Percentiles rank a stretch among this genome's conserved stretches.
Conservation (phyloP, 2,888 invertebrate species). For the Autographa gamma region DNA sequence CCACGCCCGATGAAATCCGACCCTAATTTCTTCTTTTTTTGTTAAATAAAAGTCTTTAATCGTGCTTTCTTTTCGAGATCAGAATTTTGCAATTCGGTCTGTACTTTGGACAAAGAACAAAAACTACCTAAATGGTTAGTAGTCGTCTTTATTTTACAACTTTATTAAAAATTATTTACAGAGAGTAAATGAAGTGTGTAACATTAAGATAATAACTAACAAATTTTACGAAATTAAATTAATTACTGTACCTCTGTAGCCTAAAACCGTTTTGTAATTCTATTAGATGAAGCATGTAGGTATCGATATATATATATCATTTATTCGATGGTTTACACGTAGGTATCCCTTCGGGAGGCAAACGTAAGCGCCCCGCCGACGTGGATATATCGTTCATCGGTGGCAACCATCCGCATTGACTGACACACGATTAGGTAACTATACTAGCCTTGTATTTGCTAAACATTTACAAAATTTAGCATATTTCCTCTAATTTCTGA, state of each 20-base stretch:
- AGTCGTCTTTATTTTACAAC: too few species aligned
- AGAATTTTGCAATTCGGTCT: slow-evolving; percentile 1
- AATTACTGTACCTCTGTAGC: background rate
- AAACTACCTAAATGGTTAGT: too few species aligned
- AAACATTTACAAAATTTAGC: background rate
- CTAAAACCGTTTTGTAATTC: slow-evolving; percentile 12
- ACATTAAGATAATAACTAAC: too few species aligned
- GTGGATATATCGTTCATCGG: slow-evolving; percentile 33
- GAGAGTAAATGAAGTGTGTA: too few species aligned
- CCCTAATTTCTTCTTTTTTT: slow-evolving; percentile 23
- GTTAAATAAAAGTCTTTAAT: slow-evolving; percentile 28
- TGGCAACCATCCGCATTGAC: slow-evolving; percentile 14
- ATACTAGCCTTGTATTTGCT: background rate
- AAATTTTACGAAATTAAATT: too few species aligned
- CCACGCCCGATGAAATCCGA: slow-evolving; percentile 23
- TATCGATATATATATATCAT: slow-evolving; percentile 6
- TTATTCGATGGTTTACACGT: slow-evolving; percentile 6
- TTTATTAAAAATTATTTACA: too few species aligned
- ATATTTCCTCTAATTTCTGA: too few species aligned
- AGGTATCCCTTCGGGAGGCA: slow-evolving; percentile 15
- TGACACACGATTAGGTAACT: slow-evolving; percentile 19
- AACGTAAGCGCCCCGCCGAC: slow-evolving; percentile 15
- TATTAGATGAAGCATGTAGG: slow-evolving; percentile 15
- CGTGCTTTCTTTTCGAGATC: slow-evolving; percentile 30
- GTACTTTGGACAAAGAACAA: background rate